Base-by-base conservation (phyloP, 2,888 invertebrate genomes). In the Drosophila rellima region DNA sequence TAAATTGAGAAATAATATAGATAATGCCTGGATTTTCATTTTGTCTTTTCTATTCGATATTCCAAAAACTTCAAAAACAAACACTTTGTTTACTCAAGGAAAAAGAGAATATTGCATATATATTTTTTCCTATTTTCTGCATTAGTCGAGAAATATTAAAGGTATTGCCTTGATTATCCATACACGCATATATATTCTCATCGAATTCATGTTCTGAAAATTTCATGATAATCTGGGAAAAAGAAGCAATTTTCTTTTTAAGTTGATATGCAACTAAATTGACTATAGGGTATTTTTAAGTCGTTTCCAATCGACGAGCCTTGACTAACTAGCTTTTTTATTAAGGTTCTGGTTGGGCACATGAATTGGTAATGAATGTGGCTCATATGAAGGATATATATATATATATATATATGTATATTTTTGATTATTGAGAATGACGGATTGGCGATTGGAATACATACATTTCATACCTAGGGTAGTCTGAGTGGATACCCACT, bases 401-500 rank as follows among this genome's bases (percentile, higher is more conserved):
- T 29, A 11, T 11, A 23, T 7, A 7, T 42, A 15, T 47, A 35
- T 17, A n/a, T n/a, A n/a, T n/a, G n/a, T n/a, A n/a, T n/a, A n/a
- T 37, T 26, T 45, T 17, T 39, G 54, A 42, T 76, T 66, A 57
- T 73, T 52, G 65, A 74, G 37, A 55, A 71, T 71, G 74, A 51
- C 54, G 47, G 54, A 18, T 63, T 61, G 64, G 70, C 52, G 74
- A 63, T 79, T 72, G 82, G 82, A 64, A 82, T 91, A 91, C 91
- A 88, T 91, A 91, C 91, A 91, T 91, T 91, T 90, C 90, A 90
- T 91, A 93, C 92, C 93, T 93, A 82, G 98, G 97, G 93, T 97
- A 97, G 93, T 98, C 98, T 93, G 96, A 95, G 94, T 97, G 97
- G 87, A 97, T 96, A 85, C 96, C 96, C 90, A 97, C 97, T 91